A percentile compares a stretch with the other conserved stretches of the same genome.
Conservation (phyloP, 2,797 vertebrate species). For the Luscinia luscinia region DNA sequence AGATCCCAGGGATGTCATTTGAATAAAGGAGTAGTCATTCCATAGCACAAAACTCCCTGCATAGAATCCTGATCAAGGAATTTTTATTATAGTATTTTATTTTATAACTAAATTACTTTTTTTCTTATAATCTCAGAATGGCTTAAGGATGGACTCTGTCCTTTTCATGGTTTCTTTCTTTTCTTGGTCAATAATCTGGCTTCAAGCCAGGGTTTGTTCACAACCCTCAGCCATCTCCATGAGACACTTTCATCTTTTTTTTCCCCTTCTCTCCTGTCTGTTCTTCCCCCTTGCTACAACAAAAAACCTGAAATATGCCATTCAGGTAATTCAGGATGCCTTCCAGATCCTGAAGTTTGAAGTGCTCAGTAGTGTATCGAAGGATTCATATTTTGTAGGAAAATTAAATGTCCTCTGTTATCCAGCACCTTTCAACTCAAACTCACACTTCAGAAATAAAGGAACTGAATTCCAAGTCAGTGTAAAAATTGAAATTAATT, state of each 20-base stretch:
- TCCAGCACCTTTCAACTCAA: background rate
- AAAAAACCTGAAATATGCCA: background rate
- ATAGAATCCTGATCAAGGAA: background rate
- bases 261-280: background rate
- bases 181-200: background rate
- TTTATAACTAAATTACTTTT: background rate
- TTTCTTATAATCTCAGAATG: background rate
- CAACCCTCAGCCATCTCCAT: background rate
- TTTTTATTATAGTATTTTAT: background rate
- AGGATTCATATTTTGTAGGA: background rate
- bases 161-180: background rate
- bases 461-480: background rate
- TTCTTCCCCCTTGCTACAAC: background rate
- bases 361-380: background rate
- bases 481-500: background rate
- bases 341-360: background rate
- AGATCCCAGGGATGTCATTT: background rate
- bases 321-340: background rate
- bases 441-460: background rate
- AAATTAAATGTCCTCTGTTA: slow-evolving; percentile 9
- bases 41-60: background rate
- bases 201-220: background rate
- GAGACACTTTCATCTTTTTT: background rate
- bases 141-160: background rate
- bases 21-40: background rate